Base-by-base conservation (phyloP, 2,888 invertebrate genomes). In the Ischnura elegans region DNA sequence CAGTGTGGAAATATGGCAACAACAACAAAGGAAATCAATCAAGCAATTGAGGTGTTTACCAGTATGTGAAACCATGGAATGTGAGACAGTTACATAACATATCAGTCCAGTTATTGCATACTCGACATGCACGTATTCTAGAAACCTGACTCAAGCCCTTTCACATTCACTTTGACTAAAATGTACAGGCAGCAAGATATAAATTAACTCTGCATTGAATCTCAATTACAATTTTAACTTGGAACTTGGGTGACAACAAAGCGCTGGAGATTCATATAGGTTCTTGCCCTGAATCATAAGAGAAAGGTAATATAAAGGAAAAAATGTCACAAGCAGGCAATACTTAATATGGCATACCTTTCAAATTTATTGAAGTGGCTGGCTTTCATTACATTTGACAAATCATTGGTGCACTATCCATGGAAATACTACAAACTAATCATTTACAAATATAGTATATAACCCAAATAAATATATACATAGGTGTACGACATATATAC, bases 401-500 rank as follows among this genome's bases (percentile, higher is more conserved):
- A 61, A 42, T 61, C 61, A 90, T 61, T 90, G 90, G 90, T 90
- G 90, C 90, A 90, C 61, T 61, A 90, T 43, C 61, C 55, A 90
- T 90, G 61, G 61, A 36, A 90, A 66, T 90, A 42, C 43, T 90
- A 90, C 55, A 42, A 90, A 66, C 90, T 61, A 90, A 90, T 61
- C 43, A 90, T 61, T 61, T 90, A 61, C 43, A 43, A 90, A 42
- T 61, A 25, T 43, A n/a, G 43, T 29, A 90, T 43, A 36, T 61
- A 90, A 90, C 61, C 90, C 90, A 90, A 90, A 90, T 46, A 46
- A 86, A 86, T 86, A 61, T 55, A 61, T 90, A 90, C 61, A 66
- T 90, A 66, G 43, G 61, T 61, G 61, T 90, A 43, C 16, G 61
- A 90, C 90, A 90, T 90, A 90, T 90, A 61, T 90, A 90, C 90